Evolutionary conservation across 2,113 vertebrate genomes (phyloP).

Genomic region (Protobothrops mucrosquamatus): DNA sequence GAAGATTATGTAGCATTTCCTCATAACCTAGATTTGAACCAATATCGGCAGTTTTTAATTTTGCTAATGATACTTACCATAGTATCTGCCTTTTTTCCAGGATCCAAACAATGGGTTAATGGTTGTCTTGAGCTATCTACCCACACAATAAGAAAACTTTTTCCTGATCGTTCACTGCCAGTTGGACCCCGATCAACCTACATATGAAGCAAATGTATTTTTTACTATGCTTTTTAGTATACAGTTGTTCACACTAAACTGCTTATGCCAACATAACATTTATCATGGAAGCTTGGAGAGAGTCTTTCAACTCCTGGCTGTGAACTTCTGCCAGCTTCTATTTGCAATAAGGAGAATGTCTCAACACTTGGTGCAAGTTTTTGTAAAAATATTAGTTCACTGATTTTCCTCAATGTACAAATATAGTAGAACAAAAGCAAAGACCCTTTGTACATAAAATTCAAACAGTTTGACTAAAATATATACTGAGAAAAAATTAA

Average conservation of each 20-base stretch:
- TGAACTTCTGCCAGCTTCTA: not conserved
- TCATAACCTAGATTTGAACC: not conserved
- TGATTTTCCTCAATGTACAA: not conserved
- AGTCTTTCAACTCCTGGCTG: not conserved
- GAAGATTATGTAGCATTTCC: not conserved
- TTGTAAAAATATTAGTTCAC: not conserved
- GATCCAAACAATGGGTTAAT: not conserved
- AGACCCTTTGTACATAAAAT: not conserved
- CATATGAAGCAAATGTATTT: not conserved
- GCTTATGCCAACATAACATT: not conserved
- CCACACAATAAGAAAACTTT: not conserved
- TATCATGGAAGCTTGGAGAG: not conserved
- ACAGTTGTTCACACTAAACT: not conserved
- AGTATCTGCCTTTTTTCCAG: not conserved
- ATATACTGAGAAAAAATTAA: not conserved
- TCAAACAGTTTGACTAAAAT: not conserved
- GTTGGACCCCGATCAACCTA: not conserved
- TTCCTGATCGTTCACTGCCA: not conserved
- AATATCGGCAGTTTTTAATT: not conserved
- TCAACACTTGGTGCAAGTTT: not conserved
- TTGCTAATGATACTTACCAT: not conserved
- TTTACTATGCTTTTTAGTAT: not conserved
- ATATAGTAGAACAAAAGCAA: not conserved
- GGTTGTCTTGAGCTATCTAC: not conserved
- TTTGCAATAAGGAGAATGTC: not conserved